Percentiles rank a stretch among this genome's conserved stretches.
These are phyloP conservation scores for Adelges cooleyi DNA, from an alignment of 1,140 invertebrate genomes.

Conservation along the genomic window DNA sequence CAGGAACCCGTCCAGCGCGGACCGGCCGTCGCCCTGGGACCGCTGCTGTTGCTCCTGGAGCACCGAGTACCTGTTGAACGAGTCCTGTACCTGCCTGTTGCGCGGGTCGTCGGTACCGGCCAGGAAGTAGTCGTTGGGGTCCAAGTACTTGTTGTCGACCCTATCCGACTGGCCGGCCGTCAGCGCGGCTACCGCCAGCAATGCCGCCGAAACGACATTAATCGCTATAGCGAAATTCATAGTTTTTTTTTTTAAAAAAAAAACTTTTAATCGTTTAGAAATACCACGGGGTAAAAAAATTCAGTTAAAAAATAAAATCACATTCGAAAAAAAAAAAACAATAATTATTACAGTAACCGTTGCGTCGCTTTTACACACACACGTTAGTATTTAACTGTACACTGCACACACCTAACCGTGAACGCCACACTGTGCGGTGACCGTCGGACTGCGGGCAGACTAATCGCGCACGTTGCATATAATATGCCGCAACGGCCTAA, in stretches of 20 bases:
- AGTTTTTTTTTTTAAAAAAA: not conserved
- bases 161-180: not conserved
- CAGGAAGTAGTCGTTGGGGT: constrained; percentile 11
- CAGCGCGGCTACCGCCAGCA: not conserved
- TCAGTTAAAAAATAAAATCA: not conserved
- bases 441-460: not conserved
- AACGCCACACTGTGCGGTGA: not conserved
- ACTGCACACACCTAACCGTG: not conserved
- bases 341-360: not conserved
- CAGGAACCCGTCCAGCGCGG: not conserved
- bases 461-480: constrained; percentile 10
- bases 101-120: not conserved
- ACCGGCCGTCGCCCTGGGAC: not conserved
- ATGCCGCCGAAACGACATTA: not conserved
- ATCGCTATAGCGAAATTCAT: not conserved
- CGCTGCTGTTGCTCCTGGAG: not conserved
- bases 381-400: too few species aligned
- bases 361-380: too few species aligned
- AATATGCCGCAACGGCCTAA: not conserved
- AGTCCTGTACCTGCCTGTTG: constrained; percentile 1
- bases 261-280: too few species aligned
- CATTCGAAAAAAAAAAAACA: not conserved
- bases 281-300: too few species aligned
- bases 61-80: constrained; percentile 5
- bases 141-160: not conserved